Percentiles rank a stretch among this genome's conserved stretches.
Evolutionary conservation across 2,888 invertebrate genomes (phyloP).

Genomic region (Autographa gamma): DNA sequence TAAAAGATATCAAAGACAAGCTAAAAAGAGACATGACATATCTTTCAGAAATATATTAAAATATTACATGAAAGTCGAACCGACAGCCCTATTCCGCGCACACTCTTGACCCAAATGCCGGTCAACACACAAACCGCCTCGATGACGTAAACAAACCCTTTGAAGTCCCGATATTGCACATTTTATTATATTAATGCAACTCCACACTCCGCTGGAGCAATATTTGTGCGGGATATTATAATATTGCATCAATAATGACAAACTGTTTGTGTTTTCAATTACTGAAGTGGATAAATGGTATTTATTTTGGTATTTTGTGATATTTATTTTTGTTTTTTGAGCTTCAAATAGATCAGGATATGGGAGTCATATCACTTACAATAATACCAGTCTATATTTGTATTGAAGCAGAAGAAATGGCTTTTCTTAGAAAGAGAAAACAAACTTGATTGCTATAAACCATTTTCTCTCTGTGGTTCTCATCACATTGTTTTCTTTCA

Average conservation of each 20-base stretch:
- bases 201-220: conserved; percentile 34
- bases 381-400: too few relatives aligned
- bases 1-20: too few relatives aligned
- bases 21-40: too few relatives aligned
- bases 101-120: conserved; percentile 60
- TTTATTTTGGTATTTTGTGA: conserved; percentile 19
- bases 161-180: conserved; percentile 53
- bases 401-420: too few relatives aligned
- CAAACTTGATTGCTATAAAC: too few relatives aligned
- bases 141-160: conserved; percentile 54
- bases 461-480: too few relatives aligned
- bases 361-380: neutral
- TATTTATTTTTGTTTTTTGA: conserved; percentile 14
- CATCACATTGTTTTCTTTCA: too few relatives aligned
- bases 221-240: conserved; percentile 43
- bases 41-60: too few relatives aligned
- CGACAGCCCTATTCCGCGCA: conserved; percentile 37
- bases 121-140: conserved; percentile 45
- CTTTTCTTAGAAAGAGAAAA: too few relatives aligned
- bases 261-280: conserved; percentile 15
- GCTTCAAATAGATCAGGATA: neutral
- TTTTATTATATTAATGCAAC: conserved; percentile 48
- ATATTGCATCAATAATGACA: conserved; percentile 19
- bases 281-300: conserved; percentile 13
- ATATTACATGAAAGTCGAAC: neutral